Evolutionary conservation across 2,888 invertebrate genomes (phyloP).

Genomic region (Parochlus steinenii): DNA sequence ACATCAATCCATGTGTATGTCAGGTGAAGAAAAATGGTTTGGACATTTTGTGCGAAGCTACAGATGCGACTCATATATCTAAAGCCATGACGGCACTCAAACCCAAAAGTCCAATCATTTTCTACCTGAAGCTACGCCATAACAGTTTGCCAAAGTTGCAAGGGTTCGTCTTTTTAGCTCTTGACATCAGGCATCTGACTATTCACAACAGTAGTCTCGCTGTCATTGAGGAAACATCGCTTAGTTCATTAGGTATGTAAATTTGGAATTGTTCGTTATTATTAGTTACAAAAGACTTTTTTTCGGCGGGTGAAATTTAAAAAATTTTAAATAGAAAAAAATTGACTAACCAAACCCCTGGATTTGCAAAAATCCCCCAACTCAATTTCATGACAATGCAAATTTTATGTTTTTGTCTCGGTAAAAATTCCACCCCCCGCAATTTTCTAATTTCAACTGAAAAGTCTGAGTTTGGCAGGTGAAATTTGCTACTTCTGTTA

Average conservation of each 20-base stretch:
- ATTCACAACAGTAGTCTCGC: conserved; percentile 79
- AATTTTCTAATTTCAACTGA: neutral
- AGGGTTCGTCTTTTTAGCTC: conserved; percentile 69
- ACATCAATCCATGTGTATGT: conserved; percentile 68
- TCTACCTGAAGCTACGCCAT: conserved; percentile 74
- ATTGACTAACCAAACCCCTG: neutral
- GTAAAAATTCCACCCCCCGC: neutral
- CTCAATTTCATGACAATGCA: neutral
- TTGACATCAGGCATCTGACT: conserved; percentile 75
- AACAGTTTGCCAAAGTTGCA: conserved; percentile 72
- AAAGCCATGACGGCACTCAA: conserved; percentile 69
- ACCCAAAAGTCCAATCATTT: conserved; percentile 63
- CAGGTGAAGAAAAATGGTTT: conserved; percentile 75
- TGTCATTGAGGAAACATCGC: conserved; percentile 70
- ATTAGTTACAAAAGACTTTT: neutral
- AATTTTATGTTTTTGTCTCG: neutral
- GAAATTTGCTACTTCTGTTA: no score
- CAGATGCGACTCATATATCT: conserved; percentile 60
- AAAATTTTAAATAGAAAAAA: neutral
- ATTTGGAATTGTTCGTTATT: no score
- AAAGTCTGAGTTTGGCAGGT: no score
- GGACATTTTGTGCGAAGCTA: conserved; percentile 77
- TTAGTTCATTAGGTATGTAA: conserved; percentile 69
- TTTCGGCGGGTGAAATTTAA: neutral
- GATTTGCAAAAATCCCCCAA: neutral